Base-by-base conservation (phyloP, 2,113 vertebrate genomes). In the Vulpes lagopus region DNA sequence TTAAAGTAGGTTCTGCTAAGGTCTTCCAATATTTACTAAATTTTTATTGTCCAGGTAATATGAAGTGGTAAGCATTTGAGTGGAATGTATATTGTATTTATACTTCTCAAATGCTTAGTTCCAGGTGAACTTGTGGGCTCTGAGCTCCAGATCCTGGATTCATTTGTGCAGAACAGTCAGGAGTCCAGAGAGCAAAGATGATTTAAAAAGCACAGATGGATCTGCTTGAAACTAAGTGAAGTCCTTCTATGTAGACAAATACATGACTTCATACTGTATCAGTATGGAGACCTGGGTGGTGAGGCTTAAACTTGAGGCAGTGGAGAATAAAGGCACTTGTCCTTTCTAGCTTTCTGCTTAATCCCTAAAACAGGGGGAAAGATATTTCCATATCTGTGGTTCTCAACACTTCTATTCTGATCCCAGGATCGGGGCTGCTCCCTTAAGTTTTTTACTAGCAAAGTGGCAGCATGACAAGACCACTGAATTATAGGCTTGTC, bases 361-460 rank as follows among this genome's bases (percentile, higher is more conserved):
- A 60, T 55, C 53, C 59, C 43, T 65, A 38, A 96, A 95, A 88
- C 35, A 87, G 11, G 88, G 22, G 62, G 17, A 96, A 93, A 69
- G 43, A 38, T 89, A 27, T 95, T 67, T 78, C 11, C 71, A 12
- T 55, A 51, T 88, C 65, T 89, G 32, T 91, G 62, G 17, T 32
- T 43, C 57, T 38, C 9, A 43, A 76, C 89, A 16, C 10, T 11
- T 4, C 49, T 82, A 6, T 93, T 94, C 25, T 87, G 15, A 71
- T 78, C 10, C 55, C 51, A 3, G 19, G 17, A 23, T 60, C 55
- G 43, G 51, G 8, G 55, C 8, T 23, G 32, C 8, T 57, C 62
- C 43, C n/a, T 69, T 81, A 35, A 80, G 59, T 96, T 91, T 93
- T 96, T 93, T 93, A 76, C 55, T 53, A 67, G 62, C 17, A 89